Conservation (phyloP, 2,113 vertebrate species). For the Ameiurus melas region DNA sequence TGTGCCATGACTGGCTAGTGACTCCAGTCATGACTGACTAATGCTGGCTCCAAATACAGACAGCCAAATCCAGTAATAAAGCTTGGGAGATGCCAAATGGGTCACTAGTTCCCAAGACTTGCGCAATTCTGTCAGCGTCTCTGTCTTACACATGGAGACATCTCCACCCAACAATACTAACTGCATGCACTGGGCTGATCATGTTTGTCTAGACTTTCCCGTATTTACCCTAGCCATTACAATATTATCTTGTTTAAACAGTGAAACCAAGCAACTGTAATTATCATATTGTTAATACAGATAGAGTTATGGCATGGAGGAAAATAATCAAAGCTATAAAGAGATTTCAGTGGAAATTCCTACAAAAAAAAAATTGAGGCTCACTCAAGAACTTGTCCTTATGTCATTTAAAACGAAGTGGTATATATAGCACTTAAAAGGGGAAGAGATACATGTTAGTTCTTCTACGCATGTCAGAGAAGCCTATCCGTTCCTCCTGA, state of each 20-base stretch:
- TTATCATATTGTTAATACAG: conserved; percentile 9
- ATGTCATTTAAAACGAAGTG: not conserved
- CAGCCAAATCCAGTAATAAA: not conserved
- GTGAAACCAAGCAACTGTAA: not conserved
- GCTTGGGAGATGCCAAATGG: not conserved
- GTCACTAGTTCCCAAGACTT: conserved; percentile 19
- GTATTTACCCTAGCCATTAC: not conserved
- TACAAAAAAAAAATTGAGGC: not conserved
- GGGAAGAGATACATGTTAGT: not conserved
- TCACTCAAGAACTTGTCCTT: not conserved
- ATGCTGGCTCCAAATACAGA: not conserved
- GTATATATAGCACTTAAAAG: not conserved
- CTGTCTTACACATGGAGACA: conserved; percentile 16
- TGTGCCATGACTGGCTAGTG: not conserved
- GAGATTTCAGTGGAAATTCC: not conserved
- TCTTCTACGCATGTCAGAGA: not conserved
- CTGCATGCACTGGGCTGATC: not conserved
- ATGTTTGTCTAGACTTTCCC: not conserved
- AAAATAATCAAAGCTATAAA: conserved; percentile 1
- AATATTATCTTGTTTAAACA: not conserved
- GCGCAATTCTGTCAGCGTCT: conserved; percentile 19
- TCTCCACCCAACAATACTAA: not conserved
- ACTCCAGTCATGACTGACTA: conserved; percentile 9
- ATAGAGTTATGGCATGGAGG: not conserved
- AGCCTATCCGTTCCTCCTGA: not conserved